These are phyloP conservation scores for Ophion obscuratus DNA, from an alignment of 2,888 invertebrate species.

Conservation along the genomic window DNA sequence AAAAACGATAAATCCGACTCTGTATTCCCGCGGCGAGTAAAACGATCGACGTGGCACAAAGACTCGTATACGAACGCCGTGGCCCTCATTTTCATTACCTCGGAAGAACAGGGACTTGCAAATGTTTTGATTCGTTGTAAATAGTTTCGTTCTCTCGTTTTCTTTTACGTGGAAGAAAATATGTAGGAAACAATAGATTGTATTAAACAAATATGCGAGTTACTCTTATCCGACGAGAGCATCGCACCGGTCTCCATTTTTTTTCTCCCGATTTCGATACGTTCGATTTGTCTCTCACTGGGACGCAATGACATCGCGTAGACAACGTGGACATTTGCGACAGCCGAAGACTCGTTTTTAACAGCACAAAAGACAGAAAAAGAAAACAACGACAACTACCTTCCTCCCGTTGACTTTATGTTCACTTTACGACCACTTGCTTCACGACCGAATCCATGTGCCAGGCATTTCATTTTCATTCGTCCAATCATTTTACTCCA, in stretches of 20 bases:
- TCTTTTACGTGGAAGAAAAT: not conserved
- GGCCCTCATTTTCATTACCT: not conserved
- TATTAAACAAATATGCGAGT: not conserved
- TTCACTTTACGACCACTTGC: constrained; percentile 3
- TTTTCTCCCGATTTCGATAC: not conserved
- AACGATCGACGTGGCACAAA: constrained; percentile 57
- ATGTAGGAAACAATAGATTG: not conserved
- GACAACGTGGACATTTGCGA: constrained; percentile 6
- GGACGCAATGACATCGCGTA: not conserved
- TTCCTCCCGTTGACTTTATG: not conserved
- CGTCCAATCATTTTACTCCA: constrained; percentile 23
- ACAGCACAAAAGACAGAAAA: not conserved
- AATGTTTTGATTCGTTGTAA: not conserved
- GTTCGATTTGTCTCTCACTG: not conserved
- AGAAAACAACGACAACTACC: not conserved
- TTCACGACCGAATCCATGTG: constrained; percentile 51
- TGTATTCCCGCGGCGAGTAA: constrained; percentile 28
- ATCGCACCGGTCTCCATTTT: not conserved
- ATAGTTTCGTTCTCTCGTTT: not conserved
- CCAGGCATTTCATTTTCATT: constrained; percentile 44
- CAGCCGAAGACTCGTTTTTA: not conserved
- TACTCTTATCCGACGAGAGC: not conserved
- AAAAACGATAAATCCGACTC: not conserved
- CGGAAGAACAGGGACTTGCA: not conserved
- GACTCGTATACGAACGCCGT: constrained; percentile 18